Evolutionary conservation across 2,888 invertebrate genomes (phyloP), one percentile per base, ranked within the genome.

Genomic region (Apodemia zela): DNA sequence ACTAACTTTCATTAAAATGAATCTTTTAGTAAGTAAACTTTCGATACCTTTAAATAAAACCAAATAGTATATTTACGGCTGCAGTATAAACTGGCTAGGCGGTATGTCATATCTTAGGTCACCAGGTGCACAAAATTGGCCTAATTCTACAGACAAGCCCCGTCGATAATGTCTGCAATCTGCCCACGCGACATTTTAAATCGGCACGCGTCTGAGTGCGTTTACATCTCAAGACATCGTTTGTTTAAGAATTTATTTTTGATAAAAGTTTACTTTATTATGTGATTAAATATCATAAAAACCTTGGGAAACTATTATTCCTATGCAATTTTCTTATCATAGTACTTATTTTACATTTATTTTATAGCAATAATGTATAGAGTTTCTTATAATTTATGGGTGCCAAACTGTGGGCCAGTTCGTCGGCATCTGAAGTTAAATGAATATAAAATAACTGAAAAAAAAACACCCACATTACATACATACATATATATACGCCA

Each of bases 101-200:
- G 57, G 63, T 62, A 62, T 57, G 65, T 51, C 51, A 60, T 63
- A 54, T 29, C 57, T 51, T 59, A 66, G 49, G 51, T 66, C 62
- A 67, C 68, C 71, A 71, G 69, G 69, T 63, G 64, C 51, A 63
- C 61, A 66, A 64, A 68, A 67, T 69, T 71, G 73, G 72, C 72
- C 72, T 71, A 72, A 70, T 71, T 70, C 65, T 71, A 65, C 65
- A 68, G 68, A 67, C 73, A 64, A 72, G 73, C 77, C 77, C 73
- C 73, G 68, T 71, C 77, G 72, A 78, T 81, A 75, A 75, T 75
- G 72, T 68, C 68, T 66, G 65, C 72, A 73, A 78, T 75, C 76
- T 73, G 71, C 77, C 80, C 77, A 81, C 78, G 75, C 78, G 71
- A 72, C 66, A 67, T 71, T 71, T 69, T 63, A 64, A 67, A 59